These are phyloP conservation scores for Nasonia oneida DNA, from an alignment of 2,888 invertebrate genomes.

Conservation along the genomic window DNA sequence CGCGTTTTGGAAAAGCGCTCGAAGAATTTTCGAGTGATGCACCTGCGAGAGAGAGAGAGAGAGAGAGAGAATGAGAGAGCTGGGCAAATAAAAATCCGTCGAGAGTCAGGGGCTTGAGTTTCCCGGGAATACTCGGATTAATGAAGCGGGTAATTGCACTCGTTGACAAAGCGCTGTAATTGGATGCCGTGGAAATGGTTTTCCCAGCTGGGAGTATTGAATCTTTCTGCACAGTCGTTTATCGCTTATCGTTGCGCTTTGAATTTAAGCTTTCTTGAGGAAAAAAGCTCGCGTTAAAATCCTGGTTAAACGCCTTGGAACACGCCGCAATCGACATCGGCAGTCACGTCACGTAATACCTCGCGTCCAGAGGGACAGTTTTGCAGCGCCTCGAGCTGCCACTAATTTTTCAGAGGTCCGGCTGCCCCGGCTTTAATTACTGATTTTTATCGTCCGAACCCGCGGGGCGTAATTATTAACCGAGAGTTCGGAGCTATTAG, in stretches of 20 bases:
- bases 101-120: neutral
- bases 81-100: neutral
- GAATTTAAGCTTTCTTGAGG: neutral
- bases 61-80: neutral
- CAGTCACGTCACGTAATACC: neutral
- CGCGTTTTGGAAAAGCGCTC: neutral
- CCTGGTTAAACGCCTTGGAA: constrained; percentile 2
- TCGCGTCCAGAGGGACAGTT: constrained; percentile 77
- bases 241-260: neutral
- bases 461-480: constrained; percentile 62
- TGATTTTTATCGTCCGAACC: constrained; percentile 77
- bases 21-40: neutral
- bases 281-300: neutral
- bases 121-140: neutral
- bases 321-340: neutral
- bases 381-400: constrained; percentile 69
- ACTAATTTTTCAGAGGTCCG: constrained; percentile 79
- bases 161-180: neutral
- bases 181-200: neutral
- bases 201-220: neutral
- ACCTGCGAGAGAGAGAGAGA: neutral
- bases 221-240: neutral
- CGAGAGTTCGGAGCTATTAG: constrained; percentile 13
- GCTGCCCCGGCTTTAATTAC: constrained; percentile 77
- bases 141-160: constrained; percentile 55